Base-by-base conservation (phyloP, 2,888 invertebrate species). In the Xylota sylvarum region DNA sequence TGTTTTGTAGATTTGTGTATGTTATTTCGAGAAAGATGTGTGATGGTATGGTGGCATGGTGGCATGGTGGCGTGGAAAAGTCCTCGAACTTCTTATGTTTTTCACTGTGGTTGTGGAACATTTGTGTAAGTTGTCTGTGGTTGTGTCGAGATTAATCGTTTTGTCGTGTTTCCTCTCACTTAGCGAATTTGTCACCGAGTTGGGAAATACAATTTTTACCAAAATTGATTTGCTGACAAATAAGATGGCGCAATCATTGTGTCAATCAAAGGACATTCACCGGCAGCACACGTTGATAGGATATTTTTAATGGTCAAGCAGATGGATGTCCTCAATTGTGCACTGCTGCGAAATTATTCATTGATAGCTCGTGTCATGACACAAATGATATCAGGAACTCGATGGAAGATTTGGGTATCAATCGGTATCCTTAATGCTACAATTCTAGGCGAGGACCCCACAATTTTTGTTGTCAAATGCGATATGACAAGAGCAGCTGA, bases 1-100 rank as follows among this genome's bases (percentile, higher is more conserved):
- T 56, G 72, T 65, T 73, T 65, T 17, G 17, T 56, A 10, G 30
- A 56, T 58, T 72, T 48, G 23, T 23, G 46, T 23, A 23, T 69
- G 30, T 58, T 43, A 12, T 60, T 32, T 73, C 27, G 30, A 37
- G 40, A 14, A 48, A 4, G 17, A 14, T 48, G 32, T 17, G 32
- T 32, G 48, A 1, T 30, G 70, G 30, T n/a, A n/a, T n/a, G n/a
- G n/a, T n/a, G n/a, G n/a, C n/a, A n/a, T n/a, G n/a, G n/a, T n/a
- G n/a, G n/a, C n/a, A n/a, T 37, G 72, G 35, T 58, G 23, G 46
- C n/a, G 48, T 23, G 23, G 35, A 48, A 65, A 48, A 37, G 32
- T 37, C 43, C 43, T 19, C 58, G 19, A 32, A 70, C 32, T 32
- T 43, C 12, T 60, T 27, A n/a, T 12, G 60, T 60, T 60, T 56